Conservation (phyloP, 2,797 vertebrate genomes). For the Manis javanica region DNA sequence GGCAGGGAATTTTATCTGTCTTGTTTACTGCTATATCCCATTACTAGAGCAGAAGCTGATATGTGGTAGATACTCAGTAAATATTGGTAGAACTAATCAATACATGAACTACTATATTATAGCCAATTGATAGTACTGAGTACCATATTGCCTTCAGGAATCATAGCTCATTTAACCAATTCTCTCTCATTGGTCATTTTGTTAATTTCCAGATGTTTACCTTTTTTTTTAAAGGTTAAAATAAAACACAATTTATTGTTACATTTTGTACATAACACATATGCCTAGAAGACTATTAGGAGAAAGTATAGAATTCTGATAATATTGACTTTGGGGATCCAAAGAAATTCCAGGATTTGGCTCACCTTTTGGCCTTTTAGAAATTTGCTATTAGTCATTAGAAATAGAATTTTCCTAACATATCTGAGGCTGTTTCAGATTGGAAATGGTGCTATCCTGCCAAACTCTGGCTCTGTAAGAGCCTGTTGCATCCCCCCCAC, state of each 20-base stretch:
- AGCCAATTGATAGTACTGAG: not conserved
- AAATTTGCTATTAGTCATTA: conserved; percentile 62
- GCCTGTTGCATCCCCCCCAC: not conserved
- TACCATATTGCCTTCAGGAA: not conserved
- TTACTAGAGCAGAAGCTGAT: not conserved
- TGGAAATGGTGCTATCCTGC: not conserved
- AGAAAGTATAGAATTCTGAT: not conserved
- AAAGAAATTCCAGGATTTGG: conserved; percentile 51
- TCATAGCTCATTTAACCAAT: not conserved
- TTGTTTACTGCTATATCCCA: not conserved
- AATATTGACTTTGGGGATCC: not conserved
- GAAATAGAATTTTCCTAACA: conserved; percentile 47
- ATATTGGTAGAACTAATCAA: not conserved
- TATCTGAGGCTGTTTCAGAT: conserved; percentile 50
- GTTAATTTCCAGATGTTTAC: not conserved
- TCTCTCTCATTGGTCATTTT: not conserved
- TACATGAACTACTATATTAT: not conserved
- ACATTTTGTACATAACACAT: not conserved
- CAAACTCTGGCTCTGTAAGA: not conserved
- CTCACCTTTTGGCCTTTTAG: not conserved
- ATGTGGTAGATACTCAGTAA: not conserved
- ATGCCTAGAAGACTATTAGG: not conserved
- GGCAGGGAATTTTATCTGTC: not conserved
- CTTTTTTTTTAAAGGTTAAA: not conserved
- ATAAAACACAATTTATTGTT: not conserved